These are phyloP conservation scores for Stegophylla sp. DNA, from an alignment of 2,888 invertebrate genomes.

Conservation along the genomic window DNA sequence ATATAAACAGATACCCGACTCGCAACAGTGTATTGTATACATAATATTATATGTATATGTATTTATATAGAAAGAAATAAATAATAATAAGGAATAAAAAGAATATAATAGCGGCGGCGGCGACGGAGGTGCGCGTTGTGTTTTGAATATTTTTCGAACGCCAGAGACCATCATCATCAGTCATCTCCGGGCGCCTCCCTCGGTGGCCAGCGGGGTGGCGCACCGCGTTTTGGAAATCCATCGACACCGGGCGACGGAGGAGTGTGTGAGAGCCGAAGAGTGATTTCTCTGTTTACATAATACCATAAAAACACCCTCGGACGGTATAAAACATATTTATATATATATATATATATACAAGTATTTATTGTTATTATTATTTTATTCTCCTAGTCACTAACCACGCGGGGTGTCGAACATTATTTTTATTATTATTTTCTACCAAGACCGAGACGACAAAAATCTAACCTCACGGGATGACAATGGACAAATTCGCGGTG, in stretches of 20 bases:
- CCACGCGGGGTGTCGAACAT: background rate
- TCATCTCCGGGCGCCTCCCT: background rate
- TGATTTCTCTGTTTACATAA: background rate
- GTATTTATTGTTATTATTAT: background rate
- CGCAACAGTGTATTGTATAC: too few relatives aligned
- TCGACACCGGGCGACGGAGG: slow-evolving; percentile 16
- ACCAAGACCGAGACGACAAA: too few relatives aligned
- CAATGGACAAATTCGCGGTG: background rate
- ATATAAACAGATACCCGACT: too few relatives aligned
- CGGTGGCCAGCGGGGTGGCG: slow-evolving; percentile 22
- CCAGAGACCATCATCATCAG: slow-evolving; percentile 1
- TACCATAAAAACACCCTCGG: background rate
- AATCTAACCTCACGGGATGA: background rate
- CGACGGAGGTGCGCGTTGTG: background rate
- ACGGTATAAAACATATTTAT: background rate
- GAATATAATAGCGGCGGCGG: too few relatives aligned
- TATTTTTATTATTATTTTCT: background rate
- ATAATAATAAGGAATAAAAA: too few relatives aligned
- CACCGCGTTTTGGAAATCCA: background rate
- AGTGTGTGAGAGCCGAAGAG: background rate
- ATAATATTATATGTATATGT: too few relatives aligned
- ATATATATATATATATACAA: too few relatives aligned
- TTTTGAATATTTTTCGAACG: background rate
- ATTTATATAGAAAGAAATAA: too few relatives aligned
- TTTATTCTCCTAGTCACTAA: background rate